Percentiles rank a stretch among this genome's conserved stretches.
phyloP scores from a whole-genome alignment of 2,888 invertebrate species.

The Tigriopus californicus region DNA sequence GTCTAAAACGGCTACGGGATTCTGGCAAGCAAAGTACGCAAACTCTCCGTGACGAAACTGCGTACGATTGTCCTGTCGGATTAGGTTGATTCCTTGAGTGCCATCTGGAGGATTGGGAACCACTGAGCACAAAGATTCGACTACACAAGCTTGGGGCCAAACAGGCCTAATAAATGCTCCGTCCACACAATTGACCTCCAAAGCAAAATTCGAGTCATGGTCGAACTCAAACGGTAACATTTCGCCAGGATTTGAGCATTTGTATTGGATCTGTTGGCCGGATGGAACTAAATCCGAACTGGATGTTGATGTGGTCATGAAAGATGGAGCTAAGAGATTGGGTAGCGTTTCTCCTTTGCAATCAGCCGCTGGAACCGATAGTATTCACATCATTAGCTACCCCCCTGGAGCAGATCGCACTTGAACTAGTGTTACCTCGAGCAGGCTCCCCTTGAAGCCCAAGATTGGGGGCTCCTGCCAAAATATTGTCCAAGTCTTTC shows the following conservation, averaged over 20 bases:
- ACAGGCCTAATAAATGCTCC: not conserved
- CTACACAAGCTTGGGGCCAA: not conserved
- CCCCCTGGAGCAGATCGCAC: no score
- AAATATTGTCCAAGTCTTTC: not conserved
- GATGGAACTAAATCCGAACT: not conserved
- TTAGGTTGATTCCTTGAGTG: not conserved
- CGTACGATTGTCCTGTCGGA: not conserved
- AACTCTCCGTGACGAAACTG: not conserved
- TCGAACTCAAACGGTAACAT: not conserved
- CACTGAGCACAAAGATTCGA: not conserved
- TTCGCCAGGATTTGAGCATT: not conserved
- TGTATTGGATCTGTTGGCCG: not conserved
- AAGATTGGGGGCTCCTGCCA: no score
- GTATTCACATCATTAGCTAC: no score
- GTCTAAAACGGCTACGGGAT: not conserved
- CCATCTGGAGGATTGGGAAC: not conserved
- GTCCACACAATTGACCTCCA: conserved; percentile 1
- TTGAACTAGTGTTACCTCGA: no score
- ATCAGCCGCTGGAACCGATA: not conserved
- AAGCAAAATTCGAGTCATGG: not conserved
- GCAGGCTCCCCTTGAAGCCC: no score
- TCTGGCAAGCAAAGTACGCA: not conserved
- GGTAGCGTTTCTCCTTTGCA: not conserved
- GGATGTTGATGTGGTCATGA: not conserved
- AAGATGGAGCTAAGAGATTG: not conserved